These are phyloP conservation scores for Eupeodes corollae DNA, from an alignment of 1,140 invertebrate genomes.

Conservation along the genomic window DNA sequence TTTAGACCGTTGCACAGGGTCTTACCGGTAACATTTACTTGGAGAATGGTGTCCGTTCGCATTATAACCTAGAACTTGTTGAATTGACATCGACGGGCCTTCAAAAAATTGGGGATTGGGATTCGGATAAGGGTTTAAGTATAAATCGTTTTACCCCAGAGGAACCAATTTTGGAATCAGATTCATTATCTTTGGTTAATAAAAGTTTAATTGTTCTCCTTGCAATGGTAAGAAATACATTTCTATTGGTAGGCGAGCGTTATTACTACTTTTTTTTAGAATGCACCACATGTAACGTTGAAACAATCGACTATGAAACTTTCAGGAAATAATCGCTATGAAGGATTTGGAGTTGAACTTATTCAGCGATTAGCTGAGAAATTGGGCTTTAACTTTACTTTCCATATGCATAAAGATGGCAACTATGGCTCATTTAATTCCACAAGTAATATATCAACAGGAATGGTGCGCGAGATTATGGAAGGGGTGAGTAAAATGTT, in stretches of 20 bases:
- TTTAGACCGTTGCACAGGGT: constrained; percentile 29
- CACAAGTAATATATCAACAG: constrained; percentile 63
- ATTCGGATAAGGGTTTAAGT: constrained; percentile 31
- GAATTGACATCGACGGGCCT: constrained; percentile 57
- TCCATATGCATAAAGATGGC: constrained; percentile 51
- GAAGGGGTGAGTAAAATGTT: constrained; percentile 50
- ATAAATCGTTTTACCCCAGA: constrained; percentile 19
- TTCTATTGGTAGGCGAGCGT: neutral
- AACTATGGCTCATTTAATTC: constrained; percentile 58
- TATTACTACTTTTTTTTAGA: too few species aligned
- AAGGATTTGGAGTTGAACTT: constrained; percentile 72
- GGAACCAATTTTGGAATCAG: constrained; percentile 21
- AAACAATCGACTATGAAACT: constrained; percentile 38
- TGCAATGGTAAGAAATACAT: constrained; percentile 50
- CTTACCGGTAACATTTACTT: constrained; percentile 75
- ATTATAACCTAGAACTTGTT: constrained; percentile 71
- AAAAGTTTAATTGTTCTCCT: constrained; percentile 75
- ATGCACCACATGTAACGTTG: too few species aligned
- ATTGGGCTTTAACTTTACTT: constrained; percentile 77
- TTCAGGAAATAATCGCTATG: constrained; percentile 68
- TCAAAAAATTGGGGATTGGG: constrained; percentile 63
- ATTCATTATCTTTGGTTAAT: constrained; percentile 55
- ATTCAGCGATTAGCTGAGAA: constrained; percentile 61
- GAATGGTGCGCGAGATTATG: constrained; percentile 78
- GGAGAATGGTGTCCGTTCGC: constrained; percentile 68